These are phyloP conservation scores for Halcyon badia DNA, from an alignment of 2,797 vertebrate species.

Conservation along the genomic window DNA sequence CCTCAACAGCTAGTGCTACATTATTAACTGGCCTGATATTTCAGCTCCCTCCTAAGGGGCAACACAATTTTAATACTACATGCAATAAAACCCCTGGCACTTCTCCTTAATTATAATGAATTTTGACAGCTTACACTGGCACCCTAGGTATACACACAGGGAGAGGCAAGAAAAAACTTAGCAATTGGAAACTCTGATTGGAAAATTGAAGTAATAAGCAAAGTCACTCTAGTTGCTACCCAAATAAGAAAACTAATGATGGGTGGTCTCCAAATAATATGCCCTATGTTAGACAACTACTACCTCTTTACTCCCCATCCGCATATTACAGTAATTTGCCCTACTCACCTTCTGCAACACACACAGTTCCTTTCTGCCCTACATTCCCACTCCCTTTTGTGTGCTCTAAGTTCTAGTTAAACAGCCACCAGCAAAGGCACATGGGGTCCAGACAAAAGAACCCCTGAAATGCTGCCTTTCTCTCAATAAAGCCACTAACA, in stretches of 20 bases:
- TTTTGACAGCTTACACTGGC: background rate
- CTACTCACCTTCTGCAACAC: background rate
- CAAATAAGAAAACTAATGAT: background rate
- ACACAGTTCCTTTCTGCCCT: background rate
- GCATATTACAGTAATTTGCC: background rate
- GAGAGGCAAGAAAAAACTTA: background rate
- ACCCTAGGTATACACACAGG: background rate
- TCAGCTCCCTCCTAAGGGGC: background rate
- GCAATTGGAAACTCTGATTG: background rate
- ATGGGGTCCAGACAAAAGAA: background rate
- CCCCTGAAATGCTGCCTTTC: background rate
- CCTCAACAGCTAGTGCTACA: background rate
- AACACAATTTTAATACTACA: background rate
- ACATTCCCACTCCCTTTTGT: background rate
- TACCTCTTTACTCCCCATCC: background rate
- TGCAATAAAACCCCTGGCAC: background rate
- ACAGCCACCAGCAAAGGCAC: background rate
- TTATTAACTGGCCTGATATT: background rate
- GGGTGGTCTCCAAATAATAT: background rate
- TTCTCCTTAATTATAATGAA: background rate
- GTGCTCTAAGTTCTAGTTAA: background rate
- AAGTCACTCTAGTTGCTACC: background rate
- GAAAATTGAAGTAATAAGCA: background rate
- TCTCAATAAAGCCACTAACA: background rate
- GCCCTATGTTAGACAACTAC: background rate